Evolutionary conservation across 2,888 invertebrate genomes (phyloP).

Genomic region (Pollenia labialis): DNA sequence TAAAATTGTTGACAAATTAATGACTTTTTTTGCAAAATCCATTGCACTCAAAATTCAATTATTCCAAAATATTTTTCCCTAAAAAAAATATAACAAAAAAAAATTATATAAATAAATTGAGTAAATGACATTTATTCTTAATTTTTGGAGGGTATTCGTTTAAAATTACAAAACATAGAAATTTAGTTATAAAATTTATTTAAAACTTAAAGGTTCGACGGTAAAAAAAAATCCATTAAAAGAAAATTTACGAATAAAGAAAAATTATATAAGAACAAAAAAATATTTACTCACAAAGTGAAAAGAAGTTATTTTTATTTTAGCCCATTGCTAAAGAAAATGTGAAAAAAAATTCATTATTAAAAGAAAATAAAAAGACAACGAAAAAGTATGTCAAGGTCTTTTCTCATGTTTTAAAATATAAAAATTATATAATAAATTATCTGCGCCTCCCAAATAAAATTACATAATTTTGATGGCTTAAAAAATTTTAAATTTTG

Average conservation of each 20-base stretch:
- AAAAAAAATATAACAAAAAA: constrained; percentile 11
- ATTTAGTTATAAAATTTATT: constrained; percentile 75
- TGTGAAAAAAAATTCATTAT: constrained; percentile 10
- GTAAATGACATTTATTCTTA: constrained; percentile 24
- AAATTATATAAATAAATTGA: constrained; percentile 5
- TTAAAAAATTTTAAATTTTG: constrained; percentile 16
- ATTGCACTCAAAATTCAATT: constrained; percentile 2
- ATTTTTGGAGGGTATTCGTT: constrained; percentile 53
- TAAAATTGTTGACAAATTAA: constrained; percentile 67
- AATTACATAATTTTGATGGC: constrained; percentile 50
- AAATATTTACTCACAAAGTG: neutral
- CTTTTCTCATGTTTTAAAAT: constrained; percentile 6
- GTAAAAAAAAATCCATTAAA: constrained; percentile 5
- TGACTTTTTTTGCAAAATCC: constrained; percentile 35
- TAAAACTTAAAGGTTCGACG: constrained; percentile 74
- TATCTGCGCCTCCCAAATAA: neutral
- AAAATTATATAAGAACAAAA: constrained; percentile 5
- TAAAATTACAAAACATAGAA: constrained; percentile 36
- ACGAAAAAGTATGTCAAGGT: constrained; percentile 64
- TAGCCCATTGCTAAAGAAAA: neutral
- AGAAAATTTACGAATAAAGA: neutral
- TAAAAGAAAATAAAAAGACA: constrained; percentile 10
- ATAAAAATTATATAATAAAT: neutral
- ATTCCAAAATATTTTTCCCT: constrained; percentile 28
- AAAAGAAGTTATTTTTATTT: neutral